A percentile compares a stretch with the other conserved stretches of the same genome.
Evolutionary conservation across 2,888 invertebrate genomes (phyloP).

Genomic region (Aphodius sticticus): DNA sequence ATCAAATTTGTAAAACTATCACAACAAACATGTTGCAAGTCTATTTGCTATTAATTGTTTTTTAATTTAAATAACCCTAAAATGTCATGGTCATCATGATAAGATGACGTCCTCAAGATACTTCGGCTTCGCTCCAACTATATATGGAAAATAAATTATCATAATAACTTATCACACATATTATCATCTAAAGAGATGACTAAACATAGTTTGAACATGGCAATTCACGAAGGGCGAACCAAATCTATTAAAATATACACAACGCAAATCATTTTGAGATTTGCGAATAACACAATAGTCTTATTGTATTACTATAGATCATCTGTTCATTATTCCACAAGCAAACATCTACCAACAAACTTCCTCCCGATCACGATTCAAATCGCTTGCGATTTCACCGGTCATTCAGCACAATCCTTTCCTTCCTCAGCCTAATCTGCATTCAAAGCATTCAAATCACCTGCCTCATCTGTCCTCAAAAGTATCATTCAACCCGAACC

Average conservation of each 20-base stretch:
- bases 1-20: no score
- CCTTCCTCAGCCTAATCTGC: background rate
- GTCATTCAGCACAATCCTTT: background rate
- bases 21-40: no score
- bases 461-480: background rate
- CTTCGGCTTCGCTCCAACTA: no score
- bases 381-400: background rate
- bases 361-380: background rate
- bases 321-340: background rate
- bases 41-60: no score
- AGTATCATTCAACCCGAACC: background rate
- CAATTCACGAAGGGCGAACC: background rate
- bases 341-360: background rate
- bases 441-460: constrained; percentile 4
- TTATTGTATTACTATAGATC: background rate
- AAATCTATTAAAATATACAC: background rate
- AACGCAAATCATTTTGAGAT: background rate
- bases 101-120: no score
- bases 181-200: no score
- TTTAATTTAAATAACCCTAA: no score
- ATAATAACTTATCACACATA: no score
- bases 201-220: no score
- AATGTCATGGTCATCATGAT: no score
- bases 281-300: background rate
- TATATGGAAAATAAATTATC: no score